A percentile compares a stretch with the other conserved stretches of the same genome.
These are phyloP conservation scores for Dicentrarchus labrax DNA, from an alignment of 2,113 vertebrate species.

Conservation along the genomic window DNA sequence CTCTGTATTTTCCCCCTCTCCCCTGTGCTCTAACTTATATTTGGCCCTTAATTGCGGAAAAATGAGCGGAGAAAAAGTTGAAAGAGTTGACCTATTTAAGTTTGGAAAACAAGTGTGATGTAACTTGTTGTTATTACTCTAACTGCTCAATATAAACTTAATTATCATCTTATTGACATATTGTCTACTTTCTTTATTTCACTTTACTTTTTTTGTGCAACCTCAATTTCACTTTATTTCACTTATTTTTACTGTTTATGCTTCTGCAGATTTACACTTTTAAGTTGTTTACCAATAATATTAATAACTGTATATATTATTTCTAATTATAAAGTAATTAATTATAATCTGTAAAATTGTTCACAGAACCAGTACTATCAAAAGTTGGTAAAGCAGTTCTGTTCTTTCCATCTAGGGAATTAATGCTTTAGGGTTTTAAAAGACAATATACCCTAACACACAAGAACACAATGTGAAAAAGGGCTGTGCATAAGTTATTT, in stretches of 20 bases:
- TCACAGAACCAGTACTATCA: background rate
- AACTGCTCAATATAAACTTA: conserved; percentile 8
- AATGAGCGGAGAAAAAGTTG: conserved; percentile 39
- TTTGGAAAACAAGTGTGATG: conserved; percentile 42
- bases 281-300: background rate
- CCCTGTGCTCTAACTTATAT: conserved; percentile 38
- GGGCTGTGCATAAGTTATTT: background rate
- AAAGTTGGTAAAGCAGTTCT: background rate
- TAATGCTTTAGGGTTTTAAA: background rate
- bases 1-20: conserved; percentile 13
- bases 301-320: background rate
- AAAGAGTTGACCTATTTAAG: conserved; percentile 69
- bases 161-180: conserved; percentile 14
- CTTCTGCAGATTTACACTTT: background rate
- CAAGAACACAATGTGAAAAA: background rate
- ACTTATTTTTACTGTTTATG: background rate
- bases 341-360: background rate
- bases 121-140: conserved; percentile 3
- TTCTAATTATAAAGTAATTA: background rate
- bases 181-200: background rate
- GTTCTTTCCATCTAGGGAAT: background rate
- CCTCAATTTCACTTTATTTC: background rate
- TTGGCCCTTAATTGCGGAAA: conserved; percentile 65
- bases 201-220: background rate
- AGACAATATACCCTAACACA: background rate